Evolutionary conservation across 2,113 vertebrate species (phyloP), one percentile per base, ranked within the genome.

Genomic region (Sphyrna mokarran): DNA sequence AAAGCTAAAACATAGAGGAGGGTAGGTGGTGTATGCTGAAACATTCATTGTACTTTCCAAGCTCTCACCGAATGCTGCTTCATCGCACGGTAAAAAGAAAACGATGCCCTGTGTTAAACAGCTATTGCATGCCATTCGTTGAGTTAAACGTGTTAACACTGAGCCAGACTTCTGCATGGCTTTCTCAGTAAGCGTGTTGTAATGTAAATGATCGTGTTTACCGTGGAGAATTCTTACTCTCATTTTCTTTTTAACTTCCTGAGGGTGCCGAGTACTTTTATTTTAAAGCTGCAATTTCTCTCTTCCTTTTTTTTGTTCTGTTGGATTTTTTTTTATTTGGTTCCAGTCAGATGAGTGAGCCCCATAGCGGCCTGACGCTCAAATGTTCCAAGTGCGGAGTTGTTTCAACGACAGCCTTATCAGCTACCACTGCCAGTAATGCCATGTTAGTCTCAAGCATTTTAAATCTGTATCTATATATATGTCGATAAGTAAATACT

Each of bases 311-410:
- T 98, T 98, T 97, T 98, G n/a, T 48, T 48, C 43, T 48, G 98
- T 98, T 98, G 98, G 98, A 98, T 98, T 98, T 48, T 48, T 48
- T 68, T 98, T 98, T 98, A 97, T 98, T 98, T 98, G 98, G 98
- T 98, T 98, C 97, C 99, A 99, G 99, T 98, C 99, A 99, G 98
- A 99, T 99, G 99, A 99, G 98, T 97, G 99, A 99, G 98, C 99
- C 99, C 97, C 99, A 99, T 98, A 99, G 99, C 98, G 99, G 99
- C 98, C 98, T 99, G 98, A 99, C 99, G 97, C 98, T 99, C 98
- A 99, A 99, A 98, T 99, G 99, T 98, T 99, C 99, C 98, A 99
- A 99, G 98, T 99, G 99, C 98, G 99, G 99, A 97, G 99, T 99
- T 97, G 99, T 99, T 98, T 99, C 99, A 98, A 99, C 99, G 98